Conservation (phyloP, 1,140 invertebrate genomes). For the Fopius arisanus region DNA sequence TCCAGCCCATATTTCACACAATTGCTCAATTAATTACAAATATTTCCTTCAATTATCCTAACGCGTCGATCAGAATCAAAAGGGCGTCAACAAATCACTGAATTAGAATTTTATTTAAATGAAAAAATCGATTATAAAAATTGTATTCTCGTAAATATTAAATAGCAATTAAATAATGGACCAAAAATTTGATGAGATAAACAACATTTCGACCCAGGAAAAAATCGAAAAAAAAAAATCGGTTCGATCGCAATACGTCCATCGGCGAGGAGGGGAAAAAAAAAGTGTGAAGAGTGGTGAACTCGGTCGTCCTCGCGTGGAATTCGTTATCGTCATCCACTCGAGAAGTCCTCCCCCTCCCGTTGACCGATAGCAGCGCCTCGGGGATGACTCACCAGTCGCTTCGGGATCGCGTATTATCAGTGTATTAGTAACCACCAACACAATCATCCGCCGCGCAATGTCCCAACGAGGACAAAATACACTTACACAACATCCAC, state of each 20-base stretch:
- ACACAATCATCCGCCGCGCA: not conserved
- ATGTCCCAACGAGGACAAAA: not conserved
- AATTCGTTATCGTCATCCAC: conserved; percentile 25
- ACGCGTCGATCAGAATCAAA: no score
- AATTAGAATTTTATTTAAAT: no score
- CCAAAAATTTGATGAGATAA: no score
- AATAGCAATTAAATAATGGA: no score
- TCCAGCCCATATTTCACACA: no score
- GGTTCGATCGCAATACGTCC: no score
- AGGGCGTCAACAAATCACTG: no score
- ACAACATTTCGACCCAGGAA: no score
- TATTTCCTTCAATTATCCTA: no score
- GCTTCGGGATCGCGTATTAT: conserved; percentile 18
- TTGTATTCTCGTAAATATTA: no score
- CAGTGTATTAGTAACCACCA: not conserved
- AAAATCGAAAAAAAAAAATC: not conserved
- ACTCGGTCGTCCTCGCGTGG: conserved; percentile 23
- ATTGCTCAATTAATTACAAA: no score
- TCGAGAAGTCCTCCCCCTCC: not conserved
- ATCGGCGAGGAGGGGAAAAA: not conserved
- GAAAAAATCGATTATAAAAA: no score
- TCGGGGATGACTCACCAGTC: conserved; percentile 25
- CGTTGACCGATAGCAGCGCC: conserved; percentile 15
- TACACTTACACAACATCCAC: not conserved
- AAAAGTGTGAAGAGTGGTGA: not conserved